A percentile compares a stretch with the other conserved stretches of the same genome.
These are phyloP conservation scores for Perithous albicinctus DNA, from an alignment of 2,888 invertebrate genomes.

Conservation along the genomic window DNA sequence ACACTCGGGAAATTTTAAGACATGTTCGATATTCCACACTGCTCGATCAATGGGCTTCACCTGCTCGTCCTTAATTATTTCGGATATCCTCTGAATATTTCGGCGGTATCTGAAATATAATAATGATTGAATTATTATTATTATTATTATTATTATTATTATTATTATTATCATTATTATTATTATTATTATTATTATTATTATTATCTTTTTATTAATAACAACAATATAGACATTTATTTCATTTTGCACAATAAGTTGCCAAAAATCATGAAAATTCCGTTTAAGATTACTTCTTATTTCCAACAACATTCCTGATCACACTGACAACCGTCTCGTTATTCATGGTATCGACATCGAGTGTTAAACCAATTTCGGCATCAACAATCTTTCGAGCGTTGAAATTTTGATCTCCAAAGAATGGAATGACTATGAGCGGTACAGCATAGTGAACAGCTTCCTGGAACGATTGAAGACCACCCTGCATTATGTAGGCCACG, in stretches of 20 bases:
- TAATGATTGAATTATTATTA: no score
- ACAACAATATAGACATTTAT: no score
- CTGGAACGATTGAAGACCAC: conserved; percentile 81
- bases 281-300: conserved; percentile 71
- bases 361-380: conserved; percentile 77
- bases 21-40: conserved; percentile 80
- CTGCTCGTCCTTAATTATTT: conserved; percentile 75
- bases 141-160: background rate
- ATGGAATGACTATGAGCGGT: conserved; percentile 79
- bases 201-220: no score
- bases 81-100: conserved; percentile 66
- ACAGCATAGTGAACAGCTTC: conserved; percentile 81
- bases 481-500: conserved; percentile 81
- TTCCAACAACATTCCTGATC: conserved; percentile 74
- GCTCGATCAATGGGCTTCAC: conserved; percentile 79
- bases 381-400: conserved; percentile 80
- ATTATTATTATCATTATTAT: no score
- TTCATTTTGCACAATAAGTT: no score
- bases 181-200: no score
- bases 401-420: conserved; percentile 82
- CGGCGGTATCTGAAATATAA: conserved; percentile 59
- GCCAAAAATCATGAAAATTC: background rate
- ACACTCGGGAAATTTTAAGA: conserved; percentile 79
- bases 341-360: conserved; percentile 78
- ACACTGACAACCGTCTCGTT: conserved; percentile 73